Evolutionary conservation across 30 jellyfish, hydroid and myxozoan species (phyloP), one percentile per base, ranked within the genome.

Genomic region (Chrysaora quinquecirrha): DNA sequence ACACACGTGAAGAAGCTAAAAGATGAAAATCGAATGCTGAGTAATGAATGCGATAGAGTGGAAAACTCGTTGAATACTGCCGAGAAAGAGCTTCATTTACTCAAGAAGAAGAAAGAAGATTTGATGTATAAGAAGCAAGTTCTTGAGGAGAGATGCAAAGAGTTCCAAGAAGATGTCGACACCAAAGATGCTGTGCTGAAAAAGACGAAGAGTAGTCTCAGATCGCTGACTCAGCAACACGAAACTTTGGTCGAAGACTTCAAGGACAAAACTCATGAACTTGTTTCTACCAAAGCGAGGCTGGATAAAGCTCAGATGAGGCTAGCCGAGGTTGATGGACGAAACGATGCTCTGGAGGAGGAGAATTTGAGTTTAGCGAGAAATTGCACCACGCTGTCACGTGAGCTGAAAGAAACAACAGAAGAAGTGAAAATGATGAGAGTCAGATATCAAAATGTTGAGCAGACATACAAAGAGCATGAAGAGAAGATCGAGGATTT

Each of bases 271-370:
- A 60, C 35, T 35, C 24, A 76, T 33, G 87, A 76, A 30, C 31
- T 76, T 3, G 49, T 18, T 61, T 2, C 11, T 1, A 49, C 9
- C 34, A 25, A 27, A 1, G 61, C 19, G 0, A 76, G 34, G 46
- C 12, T 76, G 52, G 87, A 62, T 22, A 76, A 60, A 43, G 28
- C 47, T 18, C 65, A 76, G 71, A 25, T 31, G 73, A 76, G 76
- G 52, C 25, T 76, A 1, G 7, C 20, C 30, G 68, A 56, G 0
- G 30, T 76, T 34, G 71, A 76, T 21, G 71, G 52, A 0, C 24
- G 18, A 16, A 76, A 76, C 38, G 18, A 1, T 4, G 30, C 38
- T 11, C 78, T 76, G 14, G 87, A 76, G 61, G 63, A 61, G 4
- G 78, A 30, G 22, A 76, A 61, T n/a, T 76, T 72, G 31, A 76